Base-by-base conservation (phyloP, 1,140 invertebrate genomes). In the Bicyclus anynana region DNA sequence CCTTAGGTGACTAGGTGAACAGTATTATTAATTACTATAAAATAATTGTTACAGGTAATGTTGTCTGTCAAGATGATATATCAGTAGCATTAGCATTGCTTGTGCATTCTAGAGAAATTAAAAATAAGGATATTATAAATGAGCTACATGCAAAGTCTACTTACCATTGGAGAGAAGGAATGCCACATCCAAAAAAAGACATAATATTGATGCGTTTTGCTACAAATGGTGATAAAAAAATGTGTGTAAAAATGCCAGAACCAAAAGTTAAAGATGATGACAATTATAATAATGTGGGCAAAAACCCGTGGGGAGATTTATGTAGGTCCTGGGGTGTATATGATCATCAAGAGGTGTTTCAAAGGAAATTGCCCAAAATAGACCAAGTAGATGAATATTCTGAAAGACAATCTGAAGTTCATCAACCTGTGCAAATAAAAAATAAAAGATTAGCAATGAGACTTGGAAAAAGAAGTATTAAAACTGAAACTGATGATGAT, bases 141-240 rank as follows among this genome's bases (percentile, higher is more conserved):
- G 78, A 81, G 64, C 73, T 85, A 72, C 35, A 51, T 44, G 68
- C 69, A 37, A 84, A 77, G 64, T 80, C 81, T 18, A 56, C 67
- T 56, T 71, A 95, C 35, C 91, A 92, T 72, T 96, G 95, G 95
- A 87, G 95, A 59, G 91, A 95, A 80, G 95, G 94, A 7, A 70
- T 91, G 73, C 80, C 87, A 13, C 93, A 94, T 80, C 77, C 86
- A 9, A 93, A 94, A 77, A 90, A 92, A 7, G 93, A 93, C 79
- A 90, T 89, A 53, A 90, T 96, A 52, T 90, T 96, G 53, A 85
- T 97, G 60, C 84, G 95, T 62, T 96, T 94, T 90, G 94, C 94
- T 40, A 93, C 85, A 56, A 84, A 84, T 67, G 76, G 78, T 64
- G 84, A 89, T 63, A 88, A 87, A 53, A 84, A 81, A 68, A 54